These are phyloP conservation scores for Tyria jacobaeae DNA, from an alignment of 2,888 invertebrate species.

Conservation along the genomic window DNA sequence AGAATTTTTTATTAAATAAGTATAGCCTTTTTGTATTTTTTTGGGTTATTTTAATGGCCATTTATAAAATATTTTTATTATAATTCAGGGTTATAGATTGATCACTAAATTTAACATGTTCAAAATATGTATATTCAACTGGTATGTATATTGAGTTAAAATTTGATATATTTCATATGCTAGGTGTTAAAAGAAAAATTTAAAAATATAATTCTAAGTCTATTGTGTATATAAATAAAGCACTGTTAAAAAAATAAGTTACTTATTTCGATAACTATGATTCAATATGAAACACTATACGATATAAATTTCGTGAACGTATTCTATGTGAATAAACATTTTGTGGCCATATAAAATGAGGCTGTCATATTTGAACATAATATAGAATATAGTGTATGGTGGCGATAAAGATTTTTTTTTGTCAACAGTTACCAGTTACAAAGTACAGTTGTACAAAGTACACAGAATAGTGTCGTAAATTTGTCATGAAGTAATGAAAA, in stretches of 20 bases:
- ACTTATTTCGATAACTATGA: conserved; percentile 7
- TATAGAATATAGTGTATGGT: conserved; percentile 27
- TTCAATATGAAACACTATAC: conserved; percentile 4
- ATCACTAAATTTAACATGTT: neutral
- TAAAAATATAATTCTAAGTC: too few species aligned
- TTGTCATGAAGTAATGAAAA: neutral
- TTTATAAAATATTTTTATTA: conserved; percentile 23
- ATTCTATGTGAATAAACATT: conserved; percentile 37
- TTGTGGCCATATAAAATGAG: conserved; percentile 31
- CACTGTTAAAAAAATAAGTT: neutral
- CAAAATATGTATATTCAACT: neutral
- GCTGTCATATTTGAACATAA: conserved; percentile 30
- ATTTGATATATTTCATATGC: neutral
- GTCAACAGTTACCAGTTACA: conserved; percentile 1
- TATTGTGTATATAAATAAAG: neutral
- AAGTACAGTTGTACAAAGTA: too few species aligned
- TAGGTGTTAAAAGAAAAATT: too few species aligned
- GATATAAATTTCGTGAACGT: conserved; percentile 21
- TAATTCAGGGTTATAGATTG: neutral
- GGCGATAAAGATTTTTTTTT: conserved; percentile 21
- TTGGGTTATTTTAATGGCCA: conserved; percentile 7
- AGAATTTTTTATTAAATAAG: conserved; percentile 8
- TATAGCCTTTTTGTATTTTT: conserved; percentile 18
- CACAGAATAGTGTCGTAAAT: neutral
- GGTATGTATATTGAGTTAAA: neutral